phyloP scores from a whole-genome alignment of 2,797 vertebrate genomes.

The Pseudomugil tenellus region DNA sequence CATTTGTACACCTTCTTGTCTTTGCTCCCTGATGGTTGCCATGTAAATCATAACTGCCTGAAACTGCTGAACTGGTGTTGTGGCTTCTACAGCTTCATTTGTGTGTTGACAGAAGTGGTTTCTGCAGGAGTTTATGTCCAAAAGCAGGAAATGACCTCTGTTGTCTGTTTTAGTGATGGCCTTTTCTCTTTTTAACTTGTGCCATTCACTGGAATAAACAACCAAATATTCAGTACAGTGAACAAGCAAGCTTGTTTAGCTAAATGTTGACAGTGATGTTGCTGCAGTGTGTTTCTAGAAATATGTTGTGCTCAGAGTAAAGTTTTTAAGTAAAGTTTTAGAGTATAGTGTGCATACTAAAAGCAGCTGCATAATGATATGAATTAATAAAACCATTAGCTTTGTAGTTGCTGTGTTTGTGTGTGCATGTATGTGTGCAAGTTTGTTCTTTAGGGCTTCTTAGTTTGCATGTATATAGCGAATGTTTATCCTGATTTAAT shows the following conservation, averaged over 20 bases:
- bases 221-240: conserved; percentile 62
- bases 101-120: conserved; percentile 3
- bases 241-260: conserved; percentile 62
- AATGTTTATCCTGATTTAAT: conserved; percentile 14
- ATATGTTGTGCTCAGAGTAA: conserved; percentile 76
- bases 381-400: conserved; percentile 36
- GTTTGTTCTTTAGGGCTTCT: conserved; percentile 32
- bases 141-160: conserved; percentile 9
- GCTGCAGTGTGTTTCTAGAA: conserved; percentile 74
- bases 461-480: conserved; percentile 65
- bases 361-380: conserved; percentile 70
- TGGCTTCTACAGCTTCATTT: neutral
- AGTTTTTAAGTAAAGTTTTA: conserved; percentile 82
- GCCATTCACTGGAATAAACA: conserved; percentile 17
- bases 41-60: conserved; percentile 8
- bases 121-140: neutral
- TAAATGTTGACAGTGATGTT: conserved; percentile 81
- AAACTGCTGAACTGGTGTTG: conserved; percentile 8
- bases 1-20: conserved; percentile 11
- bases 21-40: conserved; percentile 19
- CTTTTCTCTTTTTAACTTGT: conserved; percentile 1
- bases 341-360: conserved; percentile 81
- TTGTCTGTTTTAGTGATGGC: conserved; percentile 6
- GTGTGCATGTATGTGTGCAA: conserved; percentile 40
- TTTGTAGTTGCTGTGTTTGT: conserved; percentile 14